These are phyloP conservation scores for Dynastes grantii DNA, from an alignment of 2,888 invertebrate genomes.

Conservation along the genomic window DNA sequence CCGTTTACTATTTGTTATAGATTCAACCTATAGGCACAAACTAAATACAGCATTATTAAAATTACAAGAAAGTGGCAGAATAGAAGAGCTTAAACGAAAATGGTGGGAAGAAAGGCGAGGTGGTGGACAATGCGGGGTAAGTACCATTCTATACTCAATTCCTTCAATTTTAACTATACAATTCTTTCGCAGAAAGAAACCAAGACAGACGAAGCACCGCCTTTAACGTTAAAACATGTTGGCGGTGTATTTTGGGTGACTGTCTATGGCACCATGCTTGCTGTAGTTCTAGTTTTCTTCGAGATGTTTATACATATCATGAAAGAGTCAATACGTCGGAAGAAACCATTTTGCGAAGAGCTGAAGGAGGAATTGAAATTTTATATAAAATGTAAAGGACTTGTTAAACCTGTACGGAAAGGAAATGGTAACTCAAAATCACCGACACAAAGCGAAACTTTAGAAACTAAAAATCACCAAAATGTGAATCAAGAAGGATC, in stretches of 20 bases:
- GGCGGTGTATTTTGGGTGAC: slow-evolving; percentile 88
- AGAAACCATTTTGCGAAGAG: slow-evolving; percentile 79
- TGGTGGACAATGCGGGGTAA: slow-evolving; percentile 74
- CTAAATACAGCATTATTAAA: slow-evolving; percentile 87
- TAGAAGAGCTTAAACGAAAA: slow-evolving; percentile 84
- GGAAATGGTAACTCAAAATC: slow-evolving; percentile 28
- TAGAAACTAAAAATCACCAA: background rate
- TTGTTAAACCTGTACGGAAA: slow-evolving; percentile 76
- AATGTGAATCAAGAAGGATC: background rate
- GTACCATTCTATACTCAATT: background rate
- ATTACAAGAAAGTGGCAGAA: slow-evolving; percentile 87
- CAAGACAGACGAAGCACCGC: slow-evolving; percentile 69
- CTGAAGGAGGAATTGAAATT: slow-evolving; percentile 82
- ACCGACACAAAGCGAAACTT: background rate
- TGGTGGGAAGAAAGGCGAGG: slow-evolving; percentile 94
- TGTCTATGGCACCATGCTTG: slow-evolving; percentile 77
- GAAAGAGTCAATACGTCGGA: slow-evolving; percentile 57
- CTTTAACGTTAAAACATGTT: slow-evolving; percentile 85
- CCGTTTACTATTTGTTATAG: background rate
- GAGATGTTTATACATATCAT: slow-evolving; percentile 75
- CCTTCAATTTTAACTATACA: slow-evolving; percentile 54
- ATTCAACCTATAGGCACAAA: slow-evolving; percentile 60
- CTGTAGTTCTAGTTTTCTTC: slow-evolving; percentile 78
- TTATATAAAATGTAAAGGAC: slow-evolving; percentile 80
- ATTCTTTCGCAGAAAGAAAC: slow-evolving; percentile 53